phyloP scores from a whole-genome alignment of 92 coral and sea anemone genomes.

The Zoanthus sansibaricus region DNA sequence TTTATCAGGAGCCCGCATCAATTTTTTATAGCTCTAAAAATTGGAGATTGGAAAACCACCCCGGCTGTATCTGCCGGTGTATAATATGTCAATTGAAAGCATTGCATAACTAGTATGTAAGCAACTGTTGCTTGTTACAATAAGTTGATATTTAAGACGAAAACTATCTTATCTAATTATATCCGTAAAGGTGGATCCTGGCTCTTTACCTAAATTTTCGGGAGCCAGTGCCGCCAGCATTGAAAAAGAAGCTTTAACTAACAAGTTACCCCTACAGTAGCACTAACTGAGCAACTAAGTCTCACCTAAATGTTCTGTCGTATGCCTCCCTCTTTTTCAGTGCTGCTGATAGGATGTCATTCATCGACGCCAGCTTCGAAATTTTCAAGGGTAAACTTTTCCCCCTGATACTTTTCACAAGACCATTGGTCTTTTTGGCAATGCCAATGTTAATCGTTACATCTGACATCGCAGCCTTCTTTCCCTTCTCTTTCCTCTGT shows the following conservation, averaged over 20 bases:
- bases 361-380: constrained; percentile 23
- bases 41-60: constrained; percentile 12
- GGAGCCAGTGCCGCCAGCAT: constrained; percentile 11
- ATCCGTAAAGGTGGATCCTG: constrained; percentile 20
- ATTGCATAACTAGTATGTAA: constrained; percentile 15
- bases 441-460: constrained; percentile 34
- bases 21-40: constrained; percentile 20
- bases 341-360: constrained; percentile 22
- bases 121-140: constrained; percentile 23
- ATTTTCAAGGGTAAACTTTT: constrained; percentile 27
- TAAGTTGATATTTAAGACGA: constrained; percentile 29
- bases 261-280: constrained; percentile 6
- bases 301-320: constrained; percentile 27
- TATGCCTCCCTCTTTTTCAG: constrained; percentile 28
- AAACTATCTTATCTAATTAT: constrained; percentile 30
- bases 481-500: constrained; percentile 30
- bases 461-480: constrained; percentile 34
- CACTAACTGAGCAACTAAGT: constrained; percentile 23
- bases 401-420: constrained; percentile 33
- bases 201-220: constrained; percentile 17
- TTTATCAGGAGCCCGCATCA: constrained; percentile 27
- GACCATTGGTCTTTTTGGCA: constrained; percentile 36
- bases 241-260: constrained; percentile 24
- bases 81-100: constrained; percentile 3
- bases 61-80: constrained; percentile 23